Conservation (phyloP, 92 coral and sea anemone genomes). For the Desmophyllum pertusum region DNA sequence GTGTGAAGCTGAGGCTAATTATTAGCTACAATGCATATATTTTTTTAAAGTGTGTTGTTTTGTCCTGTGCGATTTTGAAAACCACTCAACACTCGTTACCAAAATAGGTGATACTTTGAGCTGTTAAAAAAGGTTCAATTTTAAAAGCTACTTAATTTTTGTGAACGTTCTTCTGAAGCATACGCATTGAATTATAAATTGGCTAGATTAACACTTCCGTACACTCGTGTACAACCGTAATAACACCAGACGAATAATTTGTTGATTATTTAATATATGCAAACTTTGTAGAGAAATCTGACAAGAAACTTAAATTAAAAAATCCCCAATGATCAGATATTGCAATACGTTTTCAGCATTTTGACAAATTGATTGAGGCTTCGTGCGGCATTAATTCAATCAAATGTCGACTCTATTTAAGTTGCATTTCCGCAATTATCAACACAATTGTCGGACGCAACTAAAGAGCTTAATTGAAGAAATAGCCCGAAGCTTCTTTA, state of each 20-base stretch:
- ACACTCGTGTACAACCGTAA: background rate
- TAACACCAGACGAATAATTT: background rate
- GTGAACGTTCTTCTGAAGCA: background rate
- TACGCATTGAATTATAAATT: background rate
- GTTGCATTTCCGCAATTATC: background rate
- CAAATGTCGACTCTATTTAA: slow-evolving; percentile 4
- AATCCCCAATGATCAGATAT: slow-evolving; percentile 2
- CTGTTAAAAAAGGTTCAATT: background rate
- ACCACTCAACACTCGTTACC: background rate
- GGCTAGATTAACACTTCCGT: background rate
- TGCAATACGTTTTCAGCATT: background rate
- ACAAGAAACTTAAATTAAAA: background rate
- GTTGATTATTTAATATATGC: background rate
- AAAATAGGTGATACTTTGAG: background rate
- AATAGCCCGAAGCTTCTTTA: background rate
- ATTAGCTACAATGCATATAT: background rate
- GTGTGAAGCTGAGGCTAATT: background rate
- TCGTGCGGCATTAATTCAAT: background rate
- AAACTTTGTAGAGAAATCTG: background rate
- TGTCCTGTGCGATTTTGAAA: background rate
- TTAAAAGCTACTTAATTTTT: background rate
- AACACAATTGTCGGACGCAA: slow-evolving; percentile 3
- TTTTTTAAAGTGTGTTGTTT: background rate
- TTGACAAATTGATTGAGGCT: slow-evolving; percentile 8
- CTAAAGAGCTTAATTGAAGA: background rate